Evolutionary conservation across 1,140 invertebrate species (phyloP).

Genomic region (Artemia franciscana): DNA sequence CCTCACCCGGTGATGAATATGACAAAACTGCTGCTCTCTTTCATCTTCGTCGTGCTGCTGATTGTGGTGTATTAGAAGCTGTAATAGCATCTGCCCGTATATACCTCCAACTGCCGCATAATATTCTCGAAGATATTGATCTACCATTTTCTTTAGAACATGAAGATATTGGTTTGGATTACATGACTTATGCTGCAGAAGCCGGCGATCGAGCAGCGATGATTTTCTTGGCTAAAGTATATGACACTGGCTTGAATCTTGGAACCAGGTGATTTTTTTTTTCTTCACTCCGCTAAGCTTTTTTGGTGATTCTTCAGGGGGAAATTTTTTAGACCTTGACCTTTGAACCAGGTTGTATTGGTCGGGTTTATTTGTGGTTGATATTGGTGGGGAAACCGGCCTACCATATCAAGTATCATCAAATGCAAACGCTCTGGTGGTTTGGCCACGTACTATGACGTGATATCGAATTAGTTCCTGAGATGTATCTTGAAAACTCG

Average conservation of each 20-base stretch:
- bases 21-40: constrained; percentile 28
- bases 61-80: constrained; percentile 28
- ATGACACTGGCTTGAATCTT: constrained; percentile 24
- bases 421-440: too few species aligned
- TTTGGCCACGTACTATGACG: too few species aligned
- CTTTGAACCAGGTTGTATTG: too few species aligned
- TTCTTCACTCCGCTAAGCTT: too few species aligned
- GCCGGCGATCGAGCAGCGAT: constrained; percentile 27
- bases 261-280: constrained; percentile 21
- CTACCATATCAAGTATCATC: too few species aligned
- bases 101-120: constrained; percentile 25
- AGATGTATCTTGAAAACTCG: too few species aligned
- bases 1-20: constrained; percentile 17
- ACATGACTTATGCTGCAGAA: constrained; percentile 24
- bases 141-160: constrained; percentile 11
- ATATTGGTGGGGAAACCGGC: too few species aligned
- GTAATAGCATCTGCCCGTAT: constrained; percentile 26
- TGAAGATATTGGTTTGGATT: constrained; percentile 13
- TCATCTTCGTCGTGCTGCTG: constrained; percentile 28
- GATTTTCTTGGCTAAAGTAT: constrained; percentile 27
- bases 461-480: too few species aligned
- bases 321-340: too few species aligned
- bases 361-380: too few species aligned
- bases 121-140: constrained; percentile 23
- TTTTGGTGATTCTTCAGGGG: too few species aligned